Conservation (phyloP, 2,888 invertebrate genomes). For the Laspeyria flexula region DNA sequence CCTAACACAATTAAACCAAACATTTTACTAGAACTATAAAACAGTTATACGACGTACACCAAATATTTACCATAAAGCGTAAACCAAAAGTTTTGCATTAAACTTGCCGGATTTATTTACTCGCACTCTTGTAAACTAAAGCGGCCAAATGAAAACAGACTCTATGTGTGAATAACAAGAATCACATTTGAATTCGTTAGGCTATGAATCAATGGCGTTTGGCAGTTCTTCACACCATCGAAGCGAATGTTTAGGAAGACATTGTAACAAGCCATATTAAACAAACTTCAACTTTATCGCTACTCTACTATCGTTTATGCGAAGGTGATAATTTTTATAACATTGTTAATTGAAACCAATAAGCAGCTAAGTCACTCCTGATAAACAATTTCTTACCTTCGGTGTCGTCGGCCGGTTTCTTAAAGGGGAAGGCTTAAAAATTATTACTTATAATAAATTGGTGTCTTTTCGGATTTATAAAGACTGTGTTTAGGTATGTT, state of each 20-base stretch:
- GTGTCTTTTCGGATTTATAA: no score
- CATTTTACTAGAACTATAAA: slow-evolving; percentile 85
- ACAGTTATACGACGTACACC: slow-evolving; percentile 84
- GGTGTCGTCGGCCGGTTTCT: no score
- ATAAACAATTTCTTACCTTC: background rate
- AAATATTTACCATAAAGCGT: slow-evolving; percentile 86
- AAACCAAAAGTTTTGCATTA: slow-evolving; percentile 86
- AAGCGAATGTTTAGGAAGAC: slow-evolving; percentile 57
- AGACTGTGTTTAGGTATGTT: no score
- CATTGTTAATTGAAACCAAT: background rate
- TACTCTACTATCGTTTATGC: slow-evolving; percentile 1
- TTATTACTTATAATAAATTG: no score
- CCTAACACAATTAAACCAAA: slow-evolving; percentile 86
- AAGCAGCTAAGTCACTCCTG: background rate
- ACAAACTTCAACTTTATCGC: slow-evolving; percentile 38
- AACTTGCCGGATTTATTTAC: slow-evolving; percentile 83
- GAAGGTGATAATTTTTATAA: slow-evolving; percentile 20
- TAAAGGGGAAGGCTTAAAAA: background rate
- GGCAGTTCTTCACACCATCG: slow-evolving; percentile 54
- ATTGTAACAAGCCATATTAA: slow-evolving; percentile 44
- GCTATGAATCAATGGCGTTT: slow-evolving; percentile 45
- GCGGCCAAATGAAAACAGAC: slow-evolving; percentile 49
- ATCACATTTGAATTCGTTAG: slow-evolving; percentile 27
- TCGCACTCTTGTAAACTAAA: slow-evolving; percentile 65
- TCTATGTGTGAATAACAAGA: slow-evolving; percentile 45